Percentiles rank a stretch among this genome's conserved stretches.
phyloP scores from a whole-genome alignment of 2,113 vertebrate species.

The Mohoua ochrocephala region DNA sequence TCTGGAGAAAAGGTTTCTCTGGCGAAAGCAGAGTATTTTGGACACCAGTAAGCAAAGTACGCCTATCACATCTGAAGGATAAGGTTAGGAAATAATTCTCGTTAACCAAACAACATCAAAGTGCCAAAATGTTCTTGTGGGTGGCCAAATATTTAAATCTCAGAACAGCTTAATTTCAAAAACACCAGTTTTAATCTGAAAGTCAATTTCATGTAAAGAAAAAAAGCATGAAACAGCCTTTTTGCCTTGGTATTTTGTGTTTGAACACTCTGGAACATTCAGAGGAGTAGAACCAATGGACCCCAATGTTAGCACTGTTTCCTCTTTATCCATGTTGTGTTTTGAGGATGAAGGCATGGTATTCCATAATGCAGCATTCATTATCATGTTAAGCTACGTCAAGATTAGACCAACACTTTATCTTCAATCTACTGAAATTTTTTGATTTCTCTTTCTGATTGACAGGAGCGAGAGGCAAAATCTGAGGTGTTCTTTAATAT shows the following conservation, averaged over 20 bases:
- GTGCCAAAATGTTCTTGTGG: background rate
- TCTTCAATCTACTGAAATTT: background rate
- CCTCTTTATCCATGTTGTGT: rapidly evolving
- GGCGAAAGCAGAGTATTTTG: background rate
- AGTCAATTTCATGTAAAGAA: rapidly evolving
- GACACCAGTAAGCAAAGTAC: background rate
- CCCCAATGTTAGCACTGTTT: background rate
- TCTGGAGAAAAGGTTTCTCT: background rate
- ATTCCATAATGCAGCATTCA: background rate
- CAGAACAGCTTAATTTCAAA: background rate
- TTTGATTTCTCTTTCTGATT: background rate
- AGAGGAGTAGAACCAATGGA: too few species aligned
- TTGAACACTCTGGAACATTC: background rate
- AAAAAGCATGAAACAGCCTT: background rate
- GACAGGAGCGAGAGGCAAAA: background rate
- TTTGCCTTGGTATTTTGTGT: background rate
- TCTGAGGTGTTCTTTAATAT: background rate
- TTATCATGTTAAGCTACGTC: background rate
- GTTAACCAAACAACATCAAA: background rate
- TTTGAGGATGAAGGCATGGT: background rate
- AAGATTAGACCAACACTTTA: background rate
- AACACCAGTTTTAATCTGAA: background rate
- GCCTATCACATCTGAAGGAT: background rate
- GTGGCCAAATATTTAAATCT: background rate
- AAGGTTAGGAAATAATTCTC: background rate